Conservation (phyloP, 2,113 vertebrate genomes). For the Pygoscelis antarcticus region DNA sequence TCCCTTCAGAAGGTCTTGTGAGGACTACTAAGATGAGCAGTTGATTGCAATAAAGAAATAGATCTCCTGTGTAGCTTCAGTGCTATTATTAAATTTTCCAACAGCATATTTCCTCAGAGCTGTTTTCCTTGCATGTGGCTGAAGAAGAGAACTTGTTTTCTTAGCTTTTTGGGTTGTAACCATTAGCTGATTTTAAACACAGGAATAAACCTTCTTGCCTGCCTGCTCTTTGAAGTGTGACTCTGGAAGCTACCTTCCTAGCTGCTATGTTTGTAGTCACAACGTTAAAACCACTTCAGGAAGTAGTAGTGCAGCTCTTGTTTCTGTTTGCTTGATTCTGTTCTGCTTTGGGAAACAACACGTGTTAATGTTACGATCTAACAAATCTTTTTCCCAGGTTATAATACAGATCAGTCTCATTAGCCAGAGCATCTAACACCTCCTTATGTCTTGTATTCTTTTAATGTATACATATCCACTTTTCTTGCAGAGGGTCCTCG, state of each 20-base stretch:
- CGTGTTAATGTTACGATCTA: rapidly evolving
- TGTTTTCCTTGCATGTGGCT: neutral
- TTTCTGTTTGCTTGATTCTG: neutral
- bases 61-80: neutral
- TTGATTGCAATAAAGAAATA: neutral
- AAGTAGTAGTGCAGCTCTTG: neutral
- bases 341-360: neutral
- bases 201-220: neutral
- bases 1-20: neutral
- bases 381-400: neutral
- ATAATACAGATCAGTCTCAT: neutral
- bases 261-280: neutral
- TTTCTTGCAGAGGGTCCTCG: neutral
- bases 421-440: neutral
- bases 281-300: neutral
- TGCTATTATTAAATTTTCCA: neutral
- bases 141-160: neutral
- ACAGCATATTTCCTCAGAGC: neutral
- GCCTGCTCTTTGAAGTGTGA: neutral
- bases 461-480: neutral
- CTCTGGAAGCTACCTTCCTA: neutral
- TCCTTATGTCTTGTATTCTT: neutral
- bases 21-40: neutral
- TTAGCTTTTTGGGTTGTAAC: neutral
- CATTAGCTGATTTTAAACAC: neutral